Evolutionary conservation across 2,113 vertebrate genomes (phyloP), one percentile per base, ranked within the genome.

Genomic region (Salvelinus namaycush): DNA sequence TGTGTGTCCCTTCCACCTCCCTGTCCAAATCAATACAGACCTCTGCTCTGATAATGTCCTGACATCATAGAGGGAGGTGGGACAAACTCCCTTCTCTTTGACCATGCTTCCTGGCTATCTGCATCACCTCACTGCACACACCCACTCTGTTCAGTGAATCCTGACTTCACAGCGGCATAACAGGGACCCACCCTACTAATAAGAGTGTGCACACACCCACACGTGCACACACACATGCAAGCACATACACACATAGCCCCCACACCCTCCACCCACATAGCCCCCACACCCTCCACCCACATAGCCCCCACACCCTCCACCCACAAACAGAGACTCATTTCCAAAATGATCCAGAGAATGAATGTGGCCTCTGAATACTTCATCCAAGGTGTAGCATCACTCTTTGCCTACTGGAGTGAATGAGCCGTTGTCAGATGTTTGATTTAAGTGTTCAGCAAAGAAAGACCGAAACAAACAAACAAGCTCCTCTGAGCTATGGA

Each of bases 11-110:
- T 44, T 70, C 86, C 81, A 79, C 83, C 91, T 92, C 90, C 91
- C 87, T 84, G 88, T 91, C 93, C 94, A 90, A 95, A 97, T 98
- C 96, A 92, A 97, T 98, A 95, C 93, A 93, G 93, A 93, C 94
- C 93, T 88, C 94, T 95, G 95, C 95, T 94, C 94, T 94, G 95
- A 96, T 96, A 95, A 97, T 95, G 94, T 95, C 94, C 93, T 95
- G 92, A 96, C 96, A 97, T 96, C 92, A 95, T 95, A 90, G 93
- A 88, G 95, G 94, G 94, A 86, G 88, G 93, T 93, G 90, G 92
- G 91, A 93, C 39, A 44, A 9, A 44, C 39, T 44, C 39, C 39
- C 39, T 44, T 44, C 39, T 44, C 39, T 44, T 13, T 1, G 51
- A 54, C 51, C n/a, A 24, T 62, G 59, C 59, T 62, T 8, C 59